phyloP scores from a whole-genome alignment of 1,140 invertebrate genomes.

The Pogonognathellus flavescens region DNA sequence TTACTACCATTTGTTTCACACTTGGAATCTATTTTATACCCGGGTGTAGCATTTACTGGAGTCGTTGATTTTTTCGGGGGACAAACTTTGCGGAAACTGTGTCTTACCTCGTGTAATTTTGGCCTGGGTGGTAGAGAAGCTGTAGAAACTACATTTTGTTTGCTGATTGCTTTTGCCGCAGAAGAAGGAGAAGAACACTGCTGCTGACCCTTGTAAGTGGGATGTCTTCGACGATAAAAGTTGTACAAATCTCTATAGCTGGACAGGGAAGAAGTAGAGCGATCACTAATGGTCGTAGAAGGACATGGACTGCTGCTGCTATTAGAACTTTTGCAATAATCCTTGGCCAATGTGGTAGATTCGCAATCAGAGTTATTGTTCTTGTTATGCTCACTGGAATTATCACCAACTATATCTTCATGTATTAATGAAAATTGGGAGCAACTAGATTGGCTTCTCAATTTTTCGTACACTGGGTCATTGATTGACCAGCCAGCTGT shows the following conservation, averaged over 20 bases:
- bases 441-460: conserved; percentile 22
- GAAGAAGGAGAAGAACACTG: not conserved
- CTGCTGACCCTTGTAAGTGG: conserved; percentile 1
- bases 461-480: conserved; percentile 39
- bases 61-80: not conserved
- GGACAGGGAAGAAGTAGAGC: conserved; percentile 37
- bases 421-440: conserved; percentile 37
- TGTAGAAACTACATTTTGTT: not conserved
- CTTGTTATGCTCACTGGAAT: conserved; percentile 39
- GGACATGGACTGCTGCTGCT: conserved; percentile 45
- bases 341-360: conserved; percentile 8
- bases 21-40: conserved; percentile 22
- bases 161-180: not conserved
- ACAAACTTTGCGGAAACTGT: conserved; percentile 32
- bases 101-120: conserved; percentile 8
- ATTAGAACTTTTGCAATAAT: conserved; percentile 46
- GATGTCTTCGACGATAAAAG: conserved; percentile 27
- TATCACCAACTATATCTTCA: conserved; percentile 20
- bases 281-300: conserved; percentile 18
- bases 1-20: conserved; percentile 16
- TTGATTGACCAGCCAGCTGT: conserved; percentile 41
- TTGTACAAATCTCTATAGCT: conserved; percentile 43
- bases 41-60: not conserved
- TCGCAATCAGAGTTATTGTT: conserved; percentile 27
- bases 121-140: not conserved